phyloP scores from a whole-genome alignment of 2,888 invertebrate genomes.

The Cephus runcator region DNA sequence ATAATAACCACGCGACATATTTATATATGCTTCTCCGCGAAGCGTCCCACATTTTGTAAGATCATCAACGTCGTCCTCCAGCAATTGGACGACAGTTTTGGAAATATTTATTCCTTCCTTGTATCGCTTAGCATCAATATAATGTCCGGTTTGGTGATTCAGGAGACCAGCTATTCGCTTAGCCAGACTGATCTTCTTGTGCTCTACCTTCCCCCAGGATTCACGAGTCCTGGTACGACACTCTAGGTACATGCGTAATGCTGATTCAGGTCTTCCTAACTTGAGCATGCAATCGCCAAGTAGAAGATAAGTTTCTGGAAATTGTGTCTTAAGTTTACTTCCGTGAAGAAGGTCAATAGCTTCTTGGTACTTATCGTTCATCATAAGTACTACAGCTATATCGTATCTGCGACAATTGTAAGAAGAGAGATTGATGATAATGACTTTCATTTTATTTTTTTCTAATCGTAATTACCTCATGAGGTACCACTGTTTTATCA shows the following conservation, averaged over 20 bases:
- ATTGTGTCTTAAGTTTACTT: constrained; percentile 20
- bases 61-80: constrained; percentile 10
- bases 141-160: constrained; percentile 24
- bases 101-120: constrained; percentile 21
- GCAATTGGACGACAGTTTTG: constrained; percentile 13
- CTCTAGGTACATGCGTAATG: constrained; percentile 24
- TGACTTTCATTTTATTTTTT: neutral
- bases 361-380: constrained; percentile 24
- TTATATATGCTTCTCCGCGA: constrained; percentile 24
- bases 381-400: constrained; percentile 28
- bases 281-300: constrained; percentile 28
- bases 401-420: constrained; percentile 25
- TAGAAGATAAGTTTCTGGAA: constrained; percentile 19
- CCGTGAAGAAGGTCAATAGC: constrained; percentile 18
- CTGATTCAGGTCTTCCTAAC: constrained; percentile 16
- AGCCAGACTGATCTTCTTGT: constrained; percentile 14
- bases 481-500: constrained; percentile 41
- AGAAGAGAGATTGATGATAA: neutral
- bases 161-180: constrained; percentile 35
- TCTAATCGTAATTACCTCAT: constrained; percentile 6
- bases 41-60: constrained; percentile 18
- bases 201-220: constrained; percentile 12
- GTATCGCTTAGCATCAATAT: constrained; percentile 5
- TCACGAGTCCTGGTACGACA: constrained; percentile 9
- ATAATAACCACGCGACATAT: constrained; percentile 20